Conservation (phyloP, 2,888 invertebrate species). For the Lysandra coridon region DNA sequence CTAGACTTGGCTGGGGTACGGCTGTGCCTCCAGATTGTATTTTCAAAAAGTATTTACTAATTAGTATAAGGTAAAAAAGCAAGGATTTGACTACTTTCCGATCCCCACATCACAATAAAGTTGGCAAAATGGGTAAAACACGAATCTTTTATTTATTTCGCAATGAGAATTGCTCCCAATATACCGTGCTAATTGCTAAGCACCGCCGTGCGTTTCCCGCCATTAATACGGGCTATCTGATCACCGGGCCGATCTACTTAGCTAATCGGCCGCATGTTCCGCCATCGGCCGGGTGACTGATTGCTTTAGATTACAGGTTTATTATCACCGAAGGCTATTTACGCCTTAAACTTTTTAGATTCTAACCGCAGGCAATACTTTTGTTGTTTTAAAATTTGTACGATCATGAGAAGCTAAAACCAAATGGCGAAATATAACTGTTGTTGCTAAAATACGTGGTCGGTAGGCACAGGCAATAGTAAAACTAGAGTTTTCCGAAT, state of each 20-base stretch:
- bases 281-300: constrained; percentile 11
- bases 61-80: too few relatives aligned
- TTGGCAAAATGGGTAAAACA: not conserved
- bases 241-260: not conserved
- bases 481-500: not conserved
- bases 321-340: constrained; percentile 11
- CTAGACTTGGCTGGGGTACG: too few relatives aligned
- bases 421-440: not conserved
- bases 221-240: constrained; percentile 6
- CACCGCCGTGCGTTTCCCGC: not conserved
- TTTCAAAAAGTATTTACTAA: too few relatives aligned
- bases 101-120: too few relatives aligned
- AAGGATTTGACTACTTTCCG: too few relatives aligned
- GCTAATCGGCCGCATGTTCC: constrained; percentile 13
- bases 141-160: not conserved
- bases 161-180: not conserved
- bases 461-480: not conserved
- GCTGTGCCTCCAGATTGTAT: too few relatives aligned
- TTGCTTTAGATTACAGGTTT: constrained; percentile 10
- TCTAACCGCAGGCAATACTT: not conserved
- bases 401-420: too few relatives aligned
- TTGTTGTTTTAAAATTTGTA: not conserved
- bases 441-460: not conserved
- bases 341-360: constrained; percentile 2
- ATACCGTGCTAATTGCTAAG: not conserved